phyloP scores from a whole-genome alignment of 2,113 vertebrate species.

The Campylomormyrus numenius region DNA sequence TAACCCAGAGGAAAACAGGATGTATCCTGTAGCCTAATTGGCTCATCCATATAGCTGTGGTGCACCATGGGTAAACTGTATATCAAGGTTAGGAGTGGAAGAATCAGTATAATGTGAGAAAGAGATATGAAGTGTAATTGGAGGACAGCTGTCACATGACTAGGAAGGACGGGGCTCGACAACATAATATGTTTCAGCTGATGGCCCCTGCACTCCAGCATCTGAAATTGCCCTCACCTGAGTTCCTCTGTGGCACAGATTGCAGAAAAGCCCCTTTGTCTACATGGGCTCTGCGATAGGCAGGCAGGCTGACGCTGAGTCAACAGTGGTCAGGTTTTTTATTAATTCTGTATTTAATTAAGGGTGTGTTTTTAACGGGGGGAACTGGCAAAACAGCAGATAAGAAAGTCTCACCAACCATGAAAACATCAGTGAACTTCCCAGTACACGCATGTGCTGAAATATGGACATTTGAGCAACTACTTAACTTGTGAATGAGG shows the following conservation, averaged over 20 bases:
- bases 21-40: not conserved
- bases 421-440: not conserved
- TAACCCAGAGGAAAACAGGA: too few relatives aligned
- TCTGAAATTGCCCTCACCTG: not conserved
- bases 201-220: not conserved
- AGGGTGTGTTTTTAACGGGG: not conserved
- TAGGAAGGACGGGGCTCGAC: not conserved
- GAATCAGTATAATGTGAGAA: not conserved
- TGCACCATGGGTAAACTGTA: not conserved
- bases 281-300: not conserved
- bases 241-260: not conserved
- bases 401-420: not conserved
- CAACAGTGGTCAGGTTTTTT: not conserved
- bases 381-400: not conserved
- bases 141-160: not conserved
- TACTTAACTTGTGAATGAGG: not conserved
- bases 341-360: constrained; percentile 22
- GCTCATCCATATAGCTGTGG: not conserved
- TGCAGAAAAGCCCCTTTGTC: constrained; percentile 7
- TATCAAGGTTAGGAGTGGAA: not conserved
- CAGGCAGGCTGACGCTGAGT: not conserved
- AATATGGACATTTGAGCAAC: not conserved
- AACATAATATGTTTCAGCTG: constrained; percentile 6
- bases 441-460: constrained; percentile 19
- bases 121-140: not conserved